Conservation (phyloP, 2,113 vertebrate species). For the Hydrochoerus hydrochaeris region DNA sequence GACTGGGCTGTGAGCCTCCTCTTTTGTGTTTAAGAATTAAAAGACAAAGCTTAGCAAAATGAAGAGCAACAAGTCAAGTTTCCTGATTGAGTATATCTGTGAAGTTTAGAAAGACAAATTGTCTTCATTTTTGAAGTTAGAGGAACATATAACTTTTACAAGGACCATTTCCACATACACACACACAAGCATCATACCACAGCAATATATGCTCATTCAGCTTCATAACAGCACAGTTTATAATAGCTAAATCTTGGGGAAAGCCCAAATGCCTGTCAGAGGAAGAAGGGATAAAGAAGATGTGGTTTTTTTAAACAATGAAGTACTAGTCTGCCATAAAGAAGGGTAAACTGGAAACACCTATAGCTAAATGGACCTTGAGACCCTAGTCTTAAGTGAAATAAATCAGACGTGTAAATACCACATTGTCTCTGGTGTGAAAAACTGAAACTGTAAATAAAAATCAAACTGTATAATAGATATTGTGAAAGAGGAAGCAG, state of each 20-base stretch:
- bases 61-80: background rate
- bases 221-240: background rate
- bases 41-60: background rate
- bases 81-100: background rate
- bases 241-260: background rate
- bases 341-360: background rate
- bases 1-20: background rate
- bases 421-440: background rate
- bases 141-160: background rate
- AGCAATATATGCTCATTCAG: background rate
- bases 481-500: background rate
- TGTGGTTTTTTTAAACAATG: background rate
- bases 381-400: background rate
- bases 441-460: background rate
- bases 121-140: background rate
- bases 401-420: background rate
- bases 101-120: no score
- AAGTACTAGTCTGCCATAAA: background rate
- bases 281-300: background rate
- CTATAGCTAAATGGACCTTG: background rate
- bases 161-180: background rate
- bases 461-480: background rate
- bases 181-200: background rate
- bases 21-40: constrained; percentile 3
- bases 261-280: background rate